Base-by-base conservation (phyloP, 2,888 invertebrate species). In the Cremastobaeus sp. region DNA sequence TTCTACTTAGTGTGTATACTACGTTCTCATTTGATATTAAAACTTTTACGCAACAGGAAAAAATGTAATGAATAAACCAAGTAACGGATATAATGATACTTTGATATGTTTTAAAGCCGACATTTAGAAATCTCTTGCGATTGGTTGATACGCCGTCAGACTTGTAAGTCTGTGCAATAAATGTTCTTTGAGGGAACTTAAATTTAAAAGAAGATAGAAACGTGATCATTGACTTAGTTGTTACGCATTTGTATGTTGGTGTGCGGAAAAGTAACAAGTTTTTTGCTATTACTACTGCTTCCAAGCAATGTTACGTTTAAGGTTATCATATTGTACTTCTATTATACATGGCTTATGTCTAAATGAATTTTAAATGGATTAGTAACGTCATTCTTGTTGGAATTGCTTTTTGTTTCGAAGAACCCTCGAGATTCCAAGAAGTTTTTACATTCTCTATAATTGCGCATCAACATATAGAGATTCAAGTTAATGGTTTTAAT, bases 161-260 rank as follows among this genome's bases (percentile, higher is more conserved):
- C 64, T 72, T 72, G 52, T 65, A 72, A 72, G 65, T 65, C 59
- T 52, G 37, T 34, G 54, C 65, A 39, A 59, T 62, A 68, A 55
- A 50, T 62, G 68, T 73, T 73, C 45, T 54, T 54, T 68, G 21
- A 50, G 68, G 62, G 64, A 68, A 62, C 50, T 73, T 66, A 64
- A 52, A 73, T 68, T 68, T 64, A 62, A 68, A 62, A 50, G 52
- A 57, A 73, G 73, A 73, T 73, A 60, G 73, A 57, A 73, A 73
- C 73, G 73, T 73, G 73, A 73, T 73, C 73, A 73, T 73, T 73
- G 73, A 73, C 68, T 73, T 68, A 68, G 68, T 72, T 57, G 72
- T 60, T 59, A 59, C 60, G 60, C 60, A 60, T 69, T 60, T 32
- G 54, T 50, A 59, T 52, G 68, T 35, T 52, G 54, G 50, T 37